These are phyloP conservation scores for Equus quagga DNA, from an alignment of 2,113 vertebrate species.

Conservation along the genomic window DNA sequence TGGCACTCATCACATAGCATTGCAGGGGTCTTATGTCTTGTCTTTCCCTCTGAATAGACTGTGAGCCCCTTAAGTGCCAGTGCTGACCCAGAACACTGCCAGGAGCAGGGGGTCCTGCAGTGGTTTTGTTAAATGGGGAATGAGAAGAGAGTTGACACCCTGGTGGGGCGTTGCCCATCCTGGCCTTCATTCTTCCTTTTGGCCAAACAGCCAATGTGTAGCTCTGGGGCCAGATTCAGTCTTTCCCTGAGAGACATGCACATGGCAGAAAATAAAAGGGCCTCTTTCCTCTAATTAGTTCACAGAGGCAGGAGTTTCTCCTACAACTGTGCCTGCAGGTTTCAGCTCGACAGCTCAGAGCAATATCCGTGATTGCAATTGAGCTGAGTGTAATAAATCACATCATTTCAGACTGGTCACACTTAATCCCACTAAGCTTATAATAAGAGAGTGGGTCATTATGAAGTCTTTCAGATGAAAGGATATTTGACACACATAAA, in stretches of 20 bases:
- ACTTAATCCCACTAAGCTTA: not conserved
- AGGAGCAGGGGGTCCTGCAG: not conserved
- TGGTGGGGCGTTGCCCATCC: too few species aligned
- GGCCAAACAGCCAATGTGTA: not conserved
- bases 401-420: not conserved
- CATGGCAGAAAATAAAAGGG: not conserved
- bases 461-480: not conserved
- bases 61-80: not conserved
- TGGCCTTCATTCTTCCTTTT: not conserved
- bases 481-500: not conserved
- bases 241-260: not conserved
- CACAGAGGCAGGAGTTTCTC: not conserved
- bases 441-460: not conserved
- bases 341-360: not conserved
- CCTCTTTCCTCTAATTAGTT: not conserved
- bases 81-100: not conserved
- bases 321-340: not conserved
- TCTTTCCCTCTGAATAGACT: not conserved
- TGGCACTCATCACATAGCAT: fast-evolving
- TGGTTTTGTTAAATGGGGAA: not conserved
- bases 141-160: not conserved
- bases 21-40: not conserved
- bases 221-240: not conserved
- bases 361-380: not conserved
- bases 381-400: not conserved